Evolutionary conservation across 2,113 vertebrate species (phyloP).

Genomic region (Hippocampus comes): DNA sequence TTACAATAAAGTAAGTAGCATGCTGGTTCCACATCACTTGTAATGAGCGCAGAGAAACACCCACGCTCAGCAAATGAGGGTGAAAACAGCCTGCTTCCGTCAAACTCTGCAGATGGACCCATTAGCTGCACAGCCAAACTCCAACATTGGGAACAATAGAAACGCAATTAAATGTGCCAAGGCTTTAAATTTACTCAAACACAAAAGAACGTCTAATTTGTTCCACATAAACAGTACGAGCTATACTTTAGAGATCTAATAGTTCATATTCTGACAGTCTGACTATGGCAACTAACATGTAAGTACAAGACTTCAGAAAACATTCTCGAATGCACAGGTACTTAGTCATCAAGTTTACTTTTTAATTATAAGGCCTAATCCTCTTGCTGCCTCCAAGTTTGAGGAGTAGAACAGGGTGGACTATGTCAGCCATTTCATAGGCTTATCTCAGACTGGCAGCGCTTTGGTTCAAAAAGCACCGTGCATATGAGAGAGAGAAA

Average conservation of each 20-base stretch:
- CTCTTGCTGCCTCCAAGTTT: slow-evolving; percentile 59
- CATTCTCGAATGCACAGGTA: slow-evolving; percentile 46
- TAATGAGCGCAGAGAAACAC: background rate
- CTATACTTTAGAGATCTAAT: background rate
- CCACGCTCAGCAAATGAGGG: background rate
- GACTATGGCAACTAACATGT: slow-evolving; percentile 22
- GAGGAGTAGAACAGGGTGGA: slow-evolving; percentile 53
- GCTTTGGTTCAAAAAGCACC: slow-evolving; percentile 60
- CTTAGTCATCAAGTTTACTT: slow-evolving; percentile 70
- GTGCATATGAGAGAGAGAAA: slow-evolving; percentile 23
- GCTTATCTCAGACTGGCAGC: slow-evolving; percentile 69
- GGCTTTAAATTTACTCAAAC: background rate
- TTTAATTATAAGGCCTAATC: slow-evolving; percentile 71
- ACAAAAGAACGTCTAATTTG: background rate
- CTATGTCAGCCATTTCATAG: slow-evolving; percentile 66
- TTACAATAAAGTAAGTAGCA: background rate
- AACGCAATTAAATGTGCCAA: slow-evolving; percentile 1
- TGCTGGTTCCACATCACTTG: background rate
- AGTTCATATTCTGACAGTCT: slow-evolving; percentile 7
- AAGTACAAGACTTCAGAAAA: slow-evolving; percentile 25
- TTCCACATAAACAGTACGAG: background rate
- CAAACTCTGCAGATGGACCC: background rate
- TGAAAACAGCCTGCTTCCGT: background rate
- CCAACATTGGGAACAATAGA: background rate
- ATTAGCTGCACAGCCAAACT: background rate